A percentile compares a stretch with the other conserved stretches of the same genome.
These are phyloP conservation scores for Nomada flava DNA, from an alignment of 2,888 invertebrate genomes.

Conservation along the genomic window DNA sequence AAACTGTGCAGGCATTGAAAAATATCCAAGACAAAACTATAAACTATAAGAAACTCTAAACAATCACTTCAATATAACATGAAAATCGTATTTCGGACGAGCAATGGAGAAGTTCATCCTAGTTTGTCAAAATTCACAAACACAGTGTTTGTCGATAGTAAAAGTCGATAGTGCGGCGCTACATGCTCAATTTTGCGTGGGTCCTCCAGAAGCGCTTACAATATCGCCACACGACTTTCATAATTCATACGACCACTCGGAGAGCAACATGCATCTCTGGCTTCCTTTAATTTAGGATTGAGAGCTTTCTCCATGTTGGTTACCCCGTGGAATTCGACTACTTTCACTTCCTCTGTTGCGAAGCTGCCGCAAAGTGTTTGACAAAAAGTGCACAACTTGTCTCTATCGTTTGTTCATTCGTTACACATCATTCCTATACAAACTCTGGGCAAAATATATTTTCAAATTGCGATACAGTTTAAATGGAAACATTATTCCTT, in stretches of 20 bases:
- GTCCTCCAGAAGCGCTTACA: constrained; percentile 30
- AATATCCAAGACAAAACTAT: not conserved
- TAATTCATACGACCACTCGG: constrained; percentile 26
- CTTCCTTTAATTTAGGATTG: constrained; percentile 25
- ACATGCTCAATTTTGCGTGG: constrained; percentile 18
- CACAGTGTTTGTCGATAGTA: not conserved
- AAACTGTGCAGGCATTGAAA: not conserved
- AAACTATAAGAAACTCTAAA: not conserved
- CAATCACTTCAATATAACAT: not conserved
- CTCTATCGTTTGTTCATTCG: not conserved
- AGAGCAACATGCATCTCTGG: constrained; percentile 2
- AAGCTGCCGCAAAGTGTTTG: constrained; percentile 19
- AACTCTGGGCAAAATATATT: not conserved
- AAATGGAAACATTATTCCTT: not conserved
- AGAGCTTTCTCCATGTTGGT: constrained; percentile 27
- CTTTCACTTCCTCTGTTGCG: constrained; percentile 52
- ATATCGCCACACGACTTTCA: constrained; percentile 44
- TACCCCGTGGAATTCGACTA: constrained; percentile 23
- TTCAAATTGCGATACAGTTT: not conserved
- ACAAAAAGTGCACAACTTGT: constrained; percentile 3
- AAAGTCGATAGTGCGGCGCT: constrained; percentile 32
- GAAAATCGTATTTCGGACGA: too few species aligned
- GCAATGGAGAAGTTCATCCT: too few species aligned
- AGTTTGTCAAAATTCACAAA: not conserved
- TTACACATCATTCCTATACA: not conserved